A percentile compares a stretch with the other conserved stretches of the same genome.
phyloP scores from a whole-genome alignment of 1,140 invertebrate genomes.

The Matsumurasca onukii region DNA sequence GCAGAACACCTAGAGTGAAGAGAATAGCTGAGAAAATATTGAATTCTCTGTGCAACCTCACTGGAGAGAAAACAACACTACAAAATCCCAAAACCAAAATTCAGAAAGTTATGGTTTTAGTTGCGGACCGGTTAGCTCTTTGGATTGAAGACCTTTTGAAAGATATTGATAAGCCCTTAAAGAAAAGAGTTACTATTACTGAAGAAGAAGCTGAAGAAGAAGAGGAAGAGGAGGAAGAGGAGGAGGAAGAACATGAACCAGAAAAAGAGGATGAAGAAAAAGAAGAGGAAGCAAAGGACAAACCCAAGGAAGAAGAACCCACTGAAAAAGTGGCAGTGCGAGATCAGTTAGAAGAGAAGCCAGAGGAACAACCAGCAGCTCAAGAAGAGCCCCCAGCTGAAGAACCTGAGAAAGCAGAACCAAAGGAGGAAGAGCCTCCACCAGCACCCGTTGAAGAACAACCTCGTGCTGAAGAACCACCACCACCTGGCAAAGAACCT shows the following conservation, averaged over 20 bases:
- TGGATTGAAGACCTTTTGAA: constrained; percentile 30
- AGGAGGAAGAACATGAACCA: not conserved
- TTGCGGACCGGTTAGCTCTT: constrained; percentile 26
- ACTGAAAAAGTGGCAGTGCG: not conserved
- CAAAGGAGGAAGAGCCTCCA: not conserved
- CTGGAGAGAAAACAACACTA: constrained; percentile 29
- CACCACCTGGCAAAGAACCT: not conserved
- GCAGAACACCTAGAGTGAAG: constrained; percentile 22
- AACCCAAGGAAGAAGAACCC: not conserved
- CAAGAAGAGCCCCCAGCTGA: not conserved
- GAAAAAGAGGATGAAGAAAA: not conserved
- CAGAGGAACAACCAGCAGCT: not conserved
- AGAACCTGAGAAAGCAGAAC: not conserved
- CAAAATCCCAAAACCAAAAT: constrained; percentile 31
- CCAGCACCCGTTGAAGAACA: not conserved
- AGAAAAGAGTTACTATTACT: not conserved
- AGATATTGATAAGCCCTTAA: constrained; percentile 21
- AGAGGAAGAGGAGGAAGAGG: not conserved
- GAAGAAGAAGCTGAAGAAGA: constrained; percentile 8
- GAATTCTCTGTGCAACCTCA: constrained; percentile 26
- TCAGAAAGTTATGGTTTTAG: constrained; percentile 31
- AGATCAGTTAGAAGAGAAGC: not conserved
- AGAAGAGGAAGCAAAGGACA: not conserved
- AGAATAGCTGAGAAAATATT: constrained; percentile 32
- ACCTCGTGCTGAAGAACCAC: not conserved